phyloP scores from a whole-genome alignment of 2,113 vertebrate species.

The Porphyrio hochstetteri region DNA sequence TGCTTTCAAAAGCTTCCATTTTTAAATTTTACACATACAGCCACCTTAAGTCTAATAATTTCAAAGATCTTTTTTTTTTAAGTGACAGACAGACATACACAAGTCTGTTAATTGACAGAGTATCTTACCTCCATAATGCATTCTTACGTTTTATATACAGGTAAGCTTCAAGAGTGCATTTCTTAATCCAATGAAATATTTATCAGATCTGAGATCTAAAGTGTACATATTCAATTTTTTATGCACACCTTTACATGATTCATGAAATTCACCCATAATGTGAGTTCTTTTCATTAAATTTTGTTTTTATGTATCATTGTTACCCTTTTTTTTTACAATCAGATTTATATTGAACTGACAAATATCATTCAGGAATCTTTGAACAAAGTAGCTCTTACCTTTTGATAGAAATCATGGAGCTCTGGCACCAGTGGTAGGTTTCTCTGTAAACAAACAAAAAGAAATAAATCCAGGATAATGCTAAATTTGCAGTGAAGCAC shows the following conservation, averaged over 20 bases:
- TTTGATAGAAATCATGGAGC: constrained; percentile 3
- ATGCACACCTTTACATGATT: constrained; percentile 67
- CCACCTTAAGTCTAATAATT: constrained; percentile 26
- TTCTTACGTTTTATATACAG: constrained; percentile 46
- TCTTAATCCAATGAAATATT: constrained; percentile 71
- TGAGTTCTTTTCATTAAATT: constrained; percentile 67
- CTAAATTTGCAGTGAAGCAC: constrained; percentile 11
- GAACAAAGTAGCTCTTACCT: constrained; percentile 40
- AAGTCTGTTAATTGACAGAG: constrained; percentile 67
- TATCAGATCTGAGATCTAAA: constrained; percentile 60
- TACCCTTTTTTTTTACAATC: not conserved
- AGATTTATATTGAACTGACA: constrained; percentile 44
- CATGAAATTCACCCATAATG: constrained; percentile 52
- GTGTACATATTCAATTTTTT: constrained; percentile 70
- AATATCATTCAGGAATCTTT: constrained; percentile 34
- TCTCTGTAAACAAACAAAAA: constrained; percentile 12
- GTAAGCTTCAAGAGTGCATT: constrained; percentile 59
- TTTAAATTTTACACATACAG: not conserved
- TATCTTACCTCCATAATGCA: constrained; percentile 36
- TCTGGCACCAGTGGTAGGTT: not conserved
- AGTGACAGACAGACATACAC: constrained; percentile 27
- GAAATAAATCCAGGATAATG: not conserved
- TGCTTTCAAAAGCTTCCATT: not conserved
- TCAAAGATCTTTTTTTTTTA: constrained; percentile 7
- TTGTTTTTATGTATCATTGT: constrained; percentile 63